phyloP scores from a whole-genome alignment of 2,113 vertebrate species.

The Montifringilla adamsi region DNA sequence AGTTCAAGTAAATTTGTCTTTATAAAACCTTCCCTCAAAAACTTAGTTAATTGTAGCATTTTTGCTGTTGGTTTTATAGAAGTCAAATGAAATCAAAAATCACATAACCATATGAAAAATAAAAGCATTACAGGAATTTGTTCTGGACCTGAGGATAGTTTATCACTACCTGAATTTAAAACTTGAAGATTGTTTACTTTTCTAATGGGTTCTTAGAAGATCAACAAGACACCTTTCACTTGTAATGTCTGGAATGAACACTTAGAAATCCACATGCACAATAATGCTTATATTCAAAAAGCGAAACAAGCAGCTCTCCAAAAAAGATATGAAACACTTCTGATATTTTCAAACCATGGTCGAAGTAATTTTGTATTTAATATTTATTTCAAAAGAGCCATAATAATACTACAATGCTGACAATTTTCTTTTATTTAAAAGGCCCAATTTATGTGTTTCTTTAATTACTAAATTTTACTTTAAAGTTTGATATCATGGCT shows the following conservation, averaged over 20 bases:
- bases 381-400: background rate
- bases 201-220: background rate
- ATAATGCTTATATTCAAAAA: constrained; percentile 41
- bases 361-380: background rate
- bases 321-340: constrained; percentile 63
- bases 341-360: constrained; percentile 74
- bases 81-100: background rate
- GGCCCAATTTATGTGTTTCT: background rate
- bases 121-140: background rate
- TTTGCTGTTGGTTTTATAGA: background rate
- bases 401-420: background rate
- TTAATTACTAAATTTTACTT: background rate
- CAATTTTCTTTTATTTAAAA: background rate
- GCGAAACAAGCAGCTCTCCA: constrained; percentile 66
- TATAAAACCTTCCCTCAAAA: background rate
- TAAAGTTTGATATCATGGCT: constrained; percentile 69
- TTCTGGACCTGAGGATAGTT: background rate
- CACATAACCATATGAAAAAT: background rate
- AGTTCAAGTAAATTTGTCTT: background rate
- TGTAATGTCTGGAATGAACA: constrained; percentile 52
- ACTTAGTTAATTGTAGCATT: background rate
- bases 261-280: constrained; percentile 73
- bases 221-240: background rate
- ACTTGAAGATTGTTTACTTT: background rate
- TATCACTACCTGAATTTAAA: background rate